Evolutionary conservation across 2,113 vertebrate species (phyloP).

Genomic region (Colossoma macropomum): DNA sequence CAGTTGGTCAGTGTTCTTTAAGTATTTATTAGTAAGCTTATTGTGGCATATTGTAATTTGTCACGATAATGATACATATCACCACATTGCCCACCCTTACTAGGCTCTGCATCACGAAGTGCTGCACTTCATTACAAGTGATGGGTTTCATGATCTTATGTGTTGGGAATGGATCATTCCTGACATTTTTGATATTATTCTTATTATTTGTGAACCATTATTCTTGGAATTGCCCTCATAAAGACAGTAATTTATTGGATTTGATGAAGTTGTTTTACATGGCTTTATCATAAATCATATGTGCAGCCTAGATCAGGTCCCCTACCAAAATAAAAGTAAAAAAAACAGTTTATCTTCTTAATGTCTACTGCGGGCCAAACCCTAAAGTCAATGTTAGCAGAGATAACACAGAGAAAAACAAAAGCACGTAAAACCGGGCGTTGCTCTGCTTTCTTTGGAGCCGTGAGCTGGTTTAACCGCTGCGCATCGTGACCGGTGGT

Average conservation of each 20-base stretch:
- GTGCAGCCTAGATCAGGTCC: not conserved
- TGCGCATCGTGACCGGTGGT: not conserved
- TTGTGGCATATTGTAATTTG: no score
- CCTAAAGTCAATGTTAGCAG: constrained; percentile 52
- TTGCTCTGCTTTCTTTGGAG: constrained; percentile 49
- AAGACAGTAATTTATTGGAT: not conserved
- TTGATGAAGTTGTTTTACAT: not conserved
- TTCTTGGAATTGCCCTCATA: no score
- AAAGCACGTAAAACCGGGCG: constrained; percentile 46
- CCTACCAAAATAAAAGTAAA: constrained; percentile 10
- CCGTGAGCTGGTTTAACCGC: constrained; percentile 27
- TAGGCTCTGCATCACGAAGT: no score
- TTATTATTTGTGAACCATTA: no score
- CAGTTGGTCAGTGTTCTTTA: no score
- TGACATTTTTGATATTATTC: no score
- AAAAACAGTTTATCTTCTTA: constrained; percentile 37
- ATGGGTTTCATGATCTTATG: no score
- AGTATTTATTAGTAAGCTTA: no score
- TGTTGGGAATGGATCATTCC: no score
- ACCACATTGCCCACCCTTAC: no score
- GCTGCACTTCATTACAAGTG: no score
- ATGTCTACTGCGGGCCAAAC: constrained; percentile 24
- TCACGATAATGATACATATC: no score
- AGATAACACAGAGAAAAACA: constrained; percentile 49
- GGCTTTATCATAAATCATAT: not conserved